Percentiles rank a stretch among this genome's conserved stretches.
phyloP scores from a whole-genome alignment of 2,888 invertebrate species.

The Clivina fossor region DNA sequence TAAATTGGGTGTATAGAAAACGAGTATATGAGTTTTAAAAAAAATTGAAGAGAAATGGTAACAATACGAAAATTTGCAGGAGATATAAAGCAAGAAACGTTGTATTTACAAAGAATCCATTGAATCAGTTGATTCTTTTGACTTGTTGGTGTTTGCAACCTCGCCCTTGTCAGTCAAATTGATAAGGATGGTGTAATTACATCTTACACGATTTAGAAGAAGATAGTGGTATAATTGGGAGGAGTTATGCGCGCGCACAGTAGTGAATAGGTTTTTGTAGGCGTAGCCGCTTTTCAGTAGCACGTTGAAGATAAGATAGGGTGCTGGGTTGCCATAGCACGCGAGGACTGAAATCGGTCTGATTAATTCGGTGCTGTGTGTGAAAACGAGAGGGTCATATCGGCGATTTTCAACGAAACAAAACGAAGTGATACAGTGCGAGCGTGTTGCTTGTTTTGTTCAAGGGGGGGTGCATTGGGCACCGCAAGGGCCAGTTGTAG shows the following conservation, averaged over 20 bases:
- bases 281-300: conserved; percentile 1
- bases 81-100: no score
- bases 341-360: not conserved
- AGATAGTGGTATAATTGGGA: conserved; percentile 37
- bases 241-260: conserved; percentile 22
- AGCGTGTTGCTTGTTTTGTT: conserved; percentile 3
- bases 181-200: no score
- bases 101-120: conserved; percentile 21
- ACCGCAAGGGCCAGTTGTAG: conserved; percentile 45
- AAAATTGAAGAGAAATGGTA: not conserved
- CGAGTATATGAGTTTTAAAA: no score
- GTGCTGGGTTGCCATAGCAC: not conserved
- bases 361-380: not conserved
- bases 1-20: no score
- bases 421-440: not conserved
- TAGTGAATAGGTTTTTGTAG: not conserved
- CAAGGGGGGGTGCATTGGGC: conserved; percentile 45
- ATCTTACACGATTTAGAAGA: conserved; percentile 38
- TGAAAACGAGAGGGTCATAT: not conserved
- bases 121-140: conserved; percentile 48
- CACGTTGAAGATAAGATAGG: conserved; percentile 23
- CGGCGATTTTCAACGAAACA: conserved; percentile 7
- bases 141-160: conserved; percentile 52
- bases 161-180: conserved; percentile 49
- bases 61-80: no score